Evolutionary conservation across 2,888 invertebrate species (phyloP).

Genomic region (Myathropa florea): DNA sequence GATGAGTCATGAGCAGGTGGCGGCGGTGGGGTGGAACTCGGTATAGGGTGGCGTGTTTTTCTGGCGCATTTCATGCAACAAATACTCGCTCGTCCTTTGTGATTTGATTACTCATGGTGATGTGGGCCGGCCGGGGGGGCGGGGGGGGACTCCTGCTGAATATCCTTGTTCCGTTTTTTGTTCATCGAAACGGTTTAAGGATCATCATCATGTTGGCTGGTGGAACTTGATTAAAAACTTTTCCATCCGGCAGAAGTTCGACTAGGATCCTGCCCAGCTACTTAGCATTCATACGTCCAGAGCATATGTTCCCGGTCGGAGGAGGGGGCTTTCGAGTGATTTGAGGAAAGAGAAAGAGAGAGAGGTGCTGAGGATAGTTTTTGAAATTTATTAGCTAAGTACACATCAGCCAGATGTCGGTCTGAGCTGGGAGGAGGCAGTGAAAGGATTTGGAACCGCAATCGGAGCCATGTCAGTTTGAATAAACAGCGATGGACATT

Average conservation of each 20-base stretch:
- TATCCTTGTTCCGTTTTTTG: background rate
- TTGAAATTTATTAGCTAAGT: background rate
- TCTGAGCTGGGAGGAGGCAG: background rate
- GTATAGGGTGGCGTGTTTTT: background rate
- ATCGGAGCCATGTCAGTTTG: background rate
- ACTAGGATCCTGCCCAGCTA: background rate
- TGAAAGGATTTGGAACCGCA: background rate
- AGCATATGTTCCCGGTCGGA: background rate
- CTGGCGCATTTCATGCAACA: slow-evolving; percentile 45
- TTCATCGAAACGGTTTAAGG: background rate
- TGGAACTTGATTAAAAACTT: slow-evolving; percentile 61
- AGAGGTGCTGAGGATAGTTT: background rate
- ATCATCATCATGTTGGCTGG: slow-evolving; percentile 17
- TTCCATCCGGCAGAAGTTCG: slow-evolving; percentile 26
- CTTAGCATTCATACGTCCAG: background rate
- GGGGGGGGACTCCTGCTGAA: too few species aligned
- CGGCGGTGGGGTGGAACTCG: background rate
- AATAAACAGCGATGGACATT: background rate
- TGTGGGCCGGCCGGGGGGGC: background rate
- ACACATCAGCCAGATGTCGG: background rate
- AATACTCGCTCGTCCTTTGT: slow-evolving; percentile 30
- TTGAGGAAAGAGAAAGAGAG: background rate
- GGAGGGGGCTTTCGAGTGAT: background rate
- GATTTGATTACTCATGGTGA: slow-evolving; percentile 58
- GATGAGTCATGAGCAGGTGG: slow-evolving; percentile 59